Base-by-base conservation (phyloP, 2,113 vertebrate genomes). In the Bagarius yarrelli region DNA sequence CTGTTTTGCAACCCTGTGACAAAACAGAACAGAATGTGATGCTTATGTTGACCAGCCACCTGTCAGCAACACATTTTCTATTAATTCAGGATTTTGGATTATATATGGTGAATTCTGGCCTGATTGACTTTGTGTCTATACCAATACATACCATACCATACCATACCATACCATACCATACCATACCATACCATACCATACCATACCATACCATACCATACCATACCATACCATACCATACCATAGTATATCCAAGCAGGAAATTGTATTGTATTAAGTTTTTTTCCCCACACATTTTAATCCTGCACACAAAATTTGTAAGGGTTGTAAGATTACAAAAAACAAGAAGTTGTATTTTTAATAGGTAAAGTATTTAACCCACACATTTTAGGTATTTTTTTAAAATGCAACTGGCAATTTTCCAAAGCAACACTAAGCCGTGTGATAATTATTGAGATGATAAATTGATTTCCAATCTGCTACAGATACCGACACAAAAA, bases 1-100 rank as follows among this genome's bases (percentile, higher is more conserved):
- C 74, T 34, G 30, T 27, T 69, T 69, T 69, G 52, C 21, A 70
- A 55, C 55, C 23, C 40, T 70, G 57, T 36, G 53, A 53, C 66
- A 32, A 55, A 9, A 8, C 15, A 34, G 70, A 59, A 57, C 53
- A 66, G 53, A 53, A 57, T 36, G 23, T 79, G 64, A 47, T 64
- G 27, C 30, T 52, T 55, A 18, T 25, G 13, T 4, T 55, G 27
- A 53, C 52, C 18, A 78, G 60, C 76, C n/a, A 71, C 36, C 30
- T 71, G 55, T 71, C 19, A 32, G 27, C 47, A 72, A 23, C 44
- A 53, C 32, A 72, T 53, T 72, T 72, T 23, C 50, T 21, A 55
- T 55, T 50, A 57, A 57, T 47, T 25, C 32, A 80, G 25, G 12
- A 11, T 63, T 55, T 66, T 23, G 25, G 34, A 70, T 23, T 64